Evolutionary conservation across 2,113 vertebrate genomes (phyloP).

Genomic region (Orcinus orca): DNA sequence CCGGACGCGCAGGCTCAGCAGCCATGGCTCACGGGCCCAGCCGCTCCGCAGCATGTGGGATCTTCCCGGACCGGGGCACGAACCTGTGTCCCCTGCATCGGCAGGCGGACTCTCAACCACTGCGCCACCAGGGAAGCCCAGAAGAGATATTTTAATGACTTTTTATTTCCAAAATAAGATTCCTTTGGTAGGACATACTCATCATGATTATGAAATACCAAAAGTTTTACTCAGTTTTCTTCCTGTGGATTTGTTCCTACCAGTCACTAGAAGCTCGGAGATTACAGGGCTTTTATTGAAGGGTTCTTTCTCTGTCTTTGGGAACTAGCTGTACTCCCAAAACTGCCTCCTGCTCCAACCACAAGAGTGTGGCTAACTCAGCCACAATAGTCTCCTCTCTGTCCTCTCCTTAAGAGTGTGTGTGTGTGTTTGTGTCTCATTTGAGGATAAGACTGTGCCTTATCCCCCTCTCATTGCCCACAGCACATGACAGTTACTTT

Average conservation of each 20-base stretch:
- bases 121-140: background rate
- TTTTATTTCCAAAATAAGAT: constrained; percentile 6
- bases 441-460: background rate
- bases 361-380: background rate
- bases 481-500: background rate
- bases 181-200: background rate
- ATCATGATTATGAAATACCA: background rate
- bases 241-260: background rate
- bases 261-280: background rate
- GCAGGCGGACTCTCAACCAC: too few species aligned
- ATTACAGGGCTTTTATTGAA: background rate
- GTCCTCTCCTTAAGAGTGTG: background rate
- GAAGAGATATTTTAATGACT: background rate
- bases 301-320: background rate
- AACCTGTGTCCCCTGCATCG: too few species aligned
- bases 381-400: background rate
- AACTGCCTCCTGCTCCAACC: background rate
- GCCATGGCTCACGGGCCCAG: too few species aligned
- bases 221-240: background rate
- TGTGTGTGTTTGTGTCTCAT: background rate
- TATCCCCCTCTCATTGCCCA: background rate
- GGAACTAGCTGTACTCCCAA: background rate
- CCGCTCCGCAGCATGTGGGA: too few species aligned
- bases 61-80: too few species aligned
- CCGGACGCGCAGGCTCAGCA: too few species aligned